Conservation (phyloP, 92 coral and sea anemone genomes). For the Porites cylindrica region DNA sequence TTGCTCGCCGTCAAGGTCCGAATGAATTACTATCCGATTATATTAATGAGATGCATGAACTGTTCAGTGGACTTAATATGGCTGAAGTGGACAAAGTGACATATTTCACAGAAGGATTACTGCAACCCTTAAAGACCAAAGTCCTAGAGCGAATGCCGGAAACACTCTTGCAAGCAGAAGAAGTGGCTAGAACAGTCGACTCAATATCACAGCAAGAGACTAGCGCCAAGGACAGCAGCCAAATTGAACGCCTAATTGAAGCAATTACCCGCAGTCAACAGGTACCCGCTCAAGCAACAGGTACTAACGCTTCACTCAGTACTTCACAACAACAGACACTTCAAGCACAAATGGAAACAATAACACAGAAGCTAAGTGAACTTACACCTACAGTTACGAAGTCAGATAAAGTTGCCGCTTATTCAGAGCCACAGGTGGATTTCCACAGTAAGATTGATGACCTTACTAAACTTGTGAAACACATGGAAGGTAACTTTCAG, state of each 20-base stretch:
- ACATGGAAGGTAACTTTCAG: background rate
- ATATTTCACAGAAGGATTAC: background rate
- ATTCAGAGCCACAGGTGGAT: background rate
- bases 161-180: conserved; percentile 11
- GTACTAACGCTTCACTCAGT: background rate
- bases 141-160: conserved; percentile 7
- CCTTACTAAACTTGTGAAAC: background rate
- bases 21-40: background rate
- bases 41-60: conserved; percentile 13
- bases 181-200: background rate
- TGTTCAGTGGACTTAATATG: conserved; percentile 6
- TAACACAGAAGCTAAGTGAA: background rate
- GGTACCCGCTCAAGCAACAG: background rate
- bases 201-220: background rate
- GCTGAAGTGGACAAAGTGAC: conserved; percentile 6
- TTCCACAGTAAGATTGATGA: background rate
- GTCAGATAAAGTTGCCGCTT: background rate
- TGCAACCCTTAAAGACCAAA: background rate
- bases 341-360: background rate
- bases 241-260: background rate
- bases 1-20: background rate
- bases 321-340: background rate
- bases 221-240: background rate
- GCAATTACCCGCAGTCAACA: background rate
- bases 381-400: background rate